Conservation (phyloP, 2,113 vertebrate species). For the Pedionomus torquatus region DNA sequence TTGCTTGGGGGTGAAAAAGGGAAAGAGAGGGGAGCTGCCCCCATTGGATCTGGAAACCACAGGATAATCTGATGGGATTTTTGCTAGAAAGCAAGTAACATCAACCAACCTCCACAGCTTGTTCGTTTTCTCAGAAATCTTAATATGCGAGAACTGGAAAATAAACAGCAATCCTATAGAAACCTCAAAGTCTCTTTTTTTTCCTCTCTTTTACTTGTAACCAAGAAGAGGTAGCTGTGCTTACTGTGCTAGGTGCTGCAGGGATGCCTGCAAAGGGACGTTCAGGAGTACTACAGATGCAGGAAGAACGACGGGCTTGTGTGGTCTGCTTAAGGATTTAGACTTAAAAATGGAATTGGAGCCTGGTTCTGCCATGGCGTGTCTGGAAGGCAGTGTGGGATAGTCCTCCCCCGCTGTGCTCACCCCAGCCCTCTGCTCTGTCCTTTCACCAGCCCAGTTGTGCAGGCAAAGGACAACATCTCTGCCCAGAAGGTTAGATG, state of each 20-base stretch:
- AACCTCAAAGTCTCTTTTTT: not conserved
- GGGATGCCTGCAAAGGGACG: not conserved
- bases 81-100: slow-evolving; percentile 21
- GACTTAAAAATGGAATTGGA: not conserved
- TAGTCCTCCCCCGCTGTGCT: not conserved
- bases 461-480: not conserved
- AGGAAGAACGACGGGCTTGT: not conserved
- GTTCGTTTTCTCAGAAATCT: slow-evolving; percentile 28
- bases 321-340: not conserved
- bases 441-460: rapidly evolving
- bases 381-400: not conserved
- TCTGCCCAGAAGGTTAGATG: not conserved
- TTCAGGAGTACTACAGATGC: not conserved
- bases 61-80: not conserved
- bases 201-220: not conserved
- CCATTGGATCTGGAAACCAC: not conserved
- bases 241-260: not conserved
- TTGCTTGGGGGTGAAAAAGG: not conserved
- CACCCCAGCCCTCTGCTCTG: rapidly evolving
- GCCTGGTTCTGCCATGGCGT: not conserved
- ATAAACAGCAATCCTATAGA: slow-evolving; percentile 11
- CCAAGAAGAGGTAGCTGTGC: not conserved
- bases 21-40: not conserved
- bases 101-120: not conserved
- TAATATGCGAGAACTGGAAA: slow-evolving; percentile 3